Evolutionary conservation across 2,797 vertebrate genomes (phyloP).

Genomic region (Chiroxiphia lanceolata): DNA sequence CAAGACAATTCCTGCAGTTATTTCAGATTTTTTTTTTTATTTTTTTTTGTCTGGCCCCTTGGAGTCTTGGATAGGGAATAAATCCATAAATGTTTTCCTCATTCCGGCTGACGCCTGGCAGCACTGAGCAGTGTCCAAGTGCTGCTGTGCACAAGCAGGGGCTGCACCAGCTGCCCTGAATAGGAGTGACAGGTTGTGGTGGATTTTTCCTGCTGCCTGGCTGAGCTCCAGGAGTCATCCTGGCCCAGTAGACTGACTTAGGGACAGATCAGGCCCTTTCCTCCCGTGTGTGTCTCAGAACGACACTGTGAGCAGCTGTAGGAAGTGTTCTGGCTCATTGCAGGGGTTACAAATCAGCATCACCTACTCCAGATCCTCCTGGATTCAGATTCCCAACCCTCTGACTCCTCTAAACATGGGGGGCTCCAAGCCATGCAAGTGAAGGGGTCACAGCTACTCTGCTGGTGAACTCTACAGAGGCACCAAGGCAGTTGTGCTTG

Average conservation of each 20-base stretch:
- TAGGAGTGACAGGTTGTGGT: background rate
- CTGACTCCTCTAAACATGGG: background rate
- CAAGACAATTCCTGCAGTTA: background rate
- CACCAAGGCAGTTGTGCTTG: background rate
- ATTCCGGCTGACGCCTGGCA: background rate
- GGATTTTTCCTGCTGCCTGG: background rate
- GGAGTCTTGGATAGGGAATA: background rate
- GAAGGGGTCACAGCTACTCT: background rate
- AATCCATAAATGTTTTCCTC: background rate
- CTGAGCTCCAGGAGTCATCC: background rate
- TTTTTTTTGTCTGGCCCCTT: background rate
- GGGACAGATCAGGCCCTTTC: background rate
- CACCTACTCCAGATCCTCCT: background rate
- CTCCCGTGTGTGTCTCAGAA: background rate
- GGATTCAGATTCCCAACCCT: background rate
- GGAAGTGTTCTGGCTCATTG: background rate
- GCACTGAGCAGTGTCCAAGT: fast-evolving
- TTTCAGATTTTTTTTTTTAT: background rate
- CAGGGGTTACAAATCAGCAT: background rate
- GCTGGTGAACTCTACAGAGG: background rate
- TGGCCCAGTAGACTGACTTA: background rate
- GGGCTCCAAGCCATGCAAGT: background rate
- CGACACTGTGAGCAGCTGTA: too few species aligned
- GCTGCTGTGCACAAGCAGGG: background rate
- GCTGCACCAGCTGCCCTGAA: background rate